Evolutionary conservation across 2,888 invertebrate species (phyloP).

Genomic region (Chaetogeoica ovagalla): DNA sequence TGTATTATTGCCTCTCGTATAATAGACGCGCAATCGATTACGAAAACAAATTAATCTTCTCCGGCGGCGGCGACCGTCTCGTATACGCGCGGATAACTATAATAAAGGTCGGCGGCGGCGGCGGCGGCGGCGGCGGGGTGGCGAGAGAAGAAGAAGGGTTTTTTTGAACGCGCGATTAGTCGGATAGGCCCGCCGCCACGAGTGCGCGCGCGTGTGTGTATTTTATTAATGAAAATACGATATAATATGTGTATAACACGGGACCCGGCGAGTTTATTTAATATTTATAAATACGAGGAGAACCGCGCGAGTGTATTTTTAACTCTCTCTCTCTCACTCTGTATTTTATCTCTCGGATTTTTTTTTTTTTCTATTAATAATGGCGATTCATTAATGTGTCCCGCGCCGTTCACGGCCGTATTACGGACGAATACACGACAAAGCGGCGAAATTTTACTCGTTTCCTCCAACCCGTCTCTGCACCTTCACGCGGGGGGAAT

Average conservation of each 20-base stretch:
- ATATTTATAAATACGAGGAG: not conserved
- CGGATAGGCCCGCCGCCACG: conserved; percentile 12
- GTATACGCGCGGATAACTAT: too few species aligned
- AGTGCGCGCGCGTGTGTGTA: not conserved
- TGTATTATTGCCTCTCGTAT: too few species aligned
- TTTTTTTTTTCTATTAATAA: conserved; percentile 10
- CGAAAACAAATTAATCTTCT: conserved; percentile 52
- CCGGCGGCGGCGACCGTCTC: not conserved
- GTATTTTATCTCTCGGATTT: not conserved
- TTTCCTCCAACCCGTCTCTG: not conserved
- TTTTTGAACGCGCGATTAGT: conserved; percentile 45
- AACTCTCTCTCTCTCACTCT: too few species aligned
- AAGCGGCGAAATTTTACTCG: conserved; percentile 19
- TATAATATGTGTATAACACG: too few species aligned
- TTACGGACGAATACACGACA: not conserved
- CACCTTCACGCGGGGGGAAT: too few species aligned
- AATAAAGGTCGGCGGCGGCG: not conserved
- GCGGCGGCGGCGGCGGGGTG: not conserved
- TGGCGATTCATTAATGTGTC: conserved; percentile 40
- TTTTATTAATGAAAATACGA: conserved; percentile 52
- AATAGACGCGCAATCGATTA: conserved; percentile 45
- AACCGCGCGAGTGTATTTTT: not conserved
- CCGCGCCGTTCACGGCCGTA: too few species aligned
- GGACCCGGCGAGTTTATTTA: not conserved
- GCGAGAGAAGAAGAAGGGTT: not conserved